phyloP scores from a whole-genome alignment of 2,888 invertebrate species.

The Eupithecia pulchellata region DNA sequence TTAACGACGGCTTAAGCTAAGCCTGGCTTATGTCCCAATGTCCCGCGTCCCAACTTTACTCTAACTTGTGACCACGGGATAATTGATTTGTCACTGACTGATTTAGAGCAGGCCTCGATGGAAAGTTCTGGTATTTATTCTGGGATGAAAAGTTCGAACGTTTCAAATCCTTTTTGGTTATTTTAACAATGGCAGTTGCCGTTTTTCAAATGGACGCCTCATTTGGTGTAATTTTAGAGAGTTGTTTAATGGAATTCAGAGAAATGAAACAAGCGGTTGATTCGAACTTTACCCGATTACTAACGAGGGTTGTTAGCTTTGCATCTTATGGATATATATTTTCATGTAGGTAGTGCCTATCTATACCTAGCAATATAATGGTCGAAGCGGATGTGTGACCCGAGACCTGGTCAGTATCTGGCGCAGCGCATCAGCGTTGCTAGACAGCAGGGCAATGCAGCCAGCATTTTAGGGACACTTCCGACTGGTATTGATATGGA shows the following conservation, averaged over 20 bases:
- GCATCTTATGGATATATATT: background rate
- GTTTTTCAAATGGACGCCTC: background rate
- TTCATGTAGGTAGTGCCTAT: background rate
- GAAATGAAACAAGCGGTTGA: background rate
- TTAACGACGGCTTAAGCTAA: slow-evolving; percentile 60
- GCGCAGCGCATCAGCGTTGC: too few species aligned
- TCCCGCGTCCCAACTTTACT: slow-evolving; percentile 41
- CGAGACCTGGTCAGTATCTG: too few species aligned
- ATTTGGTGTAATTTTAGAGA: background rate
- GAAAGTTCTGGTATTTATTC: slow-evolving; percentile 12
- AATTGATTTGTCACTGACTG: slow-evolving; percentile 51
- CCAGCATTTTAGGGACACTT: too few species aligned
- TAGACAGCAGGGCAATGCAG: too few species aligned
- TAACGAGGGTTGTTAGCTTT: background rate
- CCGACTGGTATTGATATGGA: too few species aligned
- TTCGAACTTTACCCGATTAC: background rate
- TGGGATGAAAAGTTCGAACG: background rate
- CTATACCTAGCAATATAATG: too few species aligned
- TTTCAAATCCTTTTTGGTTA: slow-evolving; percentile 20
- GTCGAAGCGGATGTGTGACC: too few species aligned
- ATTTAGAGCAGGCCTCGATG: slow-evolving; percentile 4
- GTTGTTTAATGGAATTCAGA: background rate
- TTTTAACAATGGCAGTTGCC: background rate
- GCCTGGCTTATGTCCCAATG: slow-evolving; percentile 25
- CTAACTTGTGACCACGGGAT: slow-evolving; percentile 47